phyloP scores from a whole-genome alignment of 2,797 vertebrate species.

The Catostomus latipinnis region DNA sequence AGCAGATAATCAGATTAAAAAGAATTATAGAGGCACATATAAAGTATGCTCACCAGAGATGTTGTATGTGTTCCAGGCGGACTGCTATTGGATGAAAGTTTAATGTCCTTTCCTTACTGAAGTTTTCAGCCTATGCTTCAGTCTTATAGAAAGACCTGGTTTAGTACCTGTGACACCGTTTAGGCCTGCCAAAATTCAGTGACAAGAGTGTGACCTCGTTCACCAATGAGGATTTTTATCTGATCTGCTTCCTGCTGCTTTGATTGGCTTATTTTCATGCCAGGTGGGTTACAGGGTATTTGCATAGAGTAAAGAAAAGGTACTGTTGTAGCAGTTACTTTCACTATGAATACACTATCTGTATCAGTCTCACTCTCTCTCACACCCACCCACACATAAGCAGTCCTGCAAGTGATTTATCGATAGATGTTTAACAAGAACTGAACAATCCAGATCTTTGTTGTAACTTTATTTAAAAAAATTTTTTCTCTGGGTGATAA shows the following conservation, averaged over 20 bases:
- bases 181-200: slow-evolving; percentile 38
- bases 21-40: neutral
- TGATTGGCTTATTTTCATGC: slow-evolving; percentile 50
- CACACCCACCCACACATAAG: slow-evolving; percentile 36
- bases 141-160: slow-evolving; percentile 16
- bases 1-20: neutral
- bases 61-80: slow-evolving; percentile 45
- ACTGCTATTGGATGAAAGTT: slow-evolving; percentile 6
- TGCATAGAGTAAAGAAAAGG: slow-evolving; percentile 45
- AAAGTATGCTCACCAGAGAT: slow-evolving; percentile 50
- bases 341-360: slow-evolving; percentile 32
- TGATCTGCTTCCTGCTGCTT: slow-evolving; percentile 44
- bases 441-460: neutral
- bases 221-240: slow-evolving; percentile 55
- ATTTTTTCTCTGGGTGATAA: neutral
- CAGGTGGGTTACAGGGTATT: slow-evolving; percentile 55
- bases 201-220: slow-evolving; percentile 20
- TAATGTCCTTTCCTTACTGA: slow-evolving; percentile 12
- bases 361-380: slow-evolving; percentile 47
- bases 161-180: slow-evolving; percentile 41
- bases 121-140: neutral
- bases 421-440: slow-evolving; percentile 30
- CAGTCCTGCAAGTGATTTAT: slow-evolving; percentile 14
- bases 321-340: slow-evolving; percentile 33
- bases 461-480: too few relatives aligned